phyloP scores from a whole-genome alignment of 2,888 invertebrate genomes.

The Cotesia congregata region DNA sequence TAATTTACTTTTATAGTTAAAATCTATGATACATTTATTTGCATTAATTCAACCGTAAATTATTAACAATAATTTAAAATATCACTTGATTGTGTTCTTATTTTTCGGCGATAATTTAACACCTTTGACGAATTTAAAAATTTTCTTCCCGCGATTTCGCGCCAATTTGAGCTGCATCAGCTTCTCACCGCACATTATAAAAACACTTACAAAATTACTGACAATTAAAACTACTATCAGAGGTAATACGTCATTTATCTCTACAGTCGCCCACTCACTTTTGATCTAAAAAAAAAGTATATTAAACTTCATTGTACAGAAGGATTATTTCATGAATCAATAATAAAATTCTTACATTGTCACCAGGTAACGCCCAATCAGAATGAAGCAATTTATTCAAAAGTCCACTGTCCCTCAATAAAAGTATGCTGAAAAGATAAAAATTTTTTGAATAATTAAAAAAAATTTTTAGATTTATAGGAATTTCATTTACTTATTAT shows the following conservation, averaged over 20 bases:
- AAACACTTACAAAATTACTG: conserved; percentile 50
- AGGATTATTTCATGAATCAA: conserved; percentile 13
- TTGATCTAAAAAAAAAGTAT: conserved; percentile 18
- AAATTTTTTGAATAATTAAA: not conserved
- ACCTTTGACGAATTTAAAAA: conserved; percentile 27
- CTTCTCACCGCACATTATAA: conserved; percentile 51
- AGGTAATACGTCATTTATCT: conserved; percentile 60
- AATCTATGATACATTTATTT: no score
- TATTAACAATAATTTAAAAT: not conserved
- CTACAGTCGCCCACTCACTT: conserved; percentile 59
- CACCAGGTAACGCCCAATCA: conserved; percentile 51
- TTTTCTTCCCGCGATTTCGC: not conserved
- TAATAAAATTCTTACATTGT: conserved; percentile 33
- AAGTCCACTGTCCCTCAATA: conserved; percentile 64
- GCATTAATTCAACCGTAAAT: no score
- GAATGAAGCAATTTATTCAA: conserved; percentile 61
- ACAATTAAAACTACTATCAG: conserved; percentile 54
- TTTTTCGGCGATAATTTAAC: conserved; percentile 2
- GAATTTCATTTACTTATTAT: conserved; percentile 56
- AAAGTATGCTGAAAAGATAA: conserved; percentile 56
- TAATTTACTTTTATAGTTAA: no score
- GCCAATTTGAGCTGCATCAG: conserved; percentile 27
- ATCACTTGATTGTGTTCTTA: not conserved
- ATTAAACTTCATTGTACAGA: conserved; percentile 29
- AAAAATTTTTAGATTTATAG: not conserved